These are phyloP conservation scores for Colinus virginianus DNA, from an alignment of 2,113 vertebrate species.

Conservation along the genomic window DNA sequence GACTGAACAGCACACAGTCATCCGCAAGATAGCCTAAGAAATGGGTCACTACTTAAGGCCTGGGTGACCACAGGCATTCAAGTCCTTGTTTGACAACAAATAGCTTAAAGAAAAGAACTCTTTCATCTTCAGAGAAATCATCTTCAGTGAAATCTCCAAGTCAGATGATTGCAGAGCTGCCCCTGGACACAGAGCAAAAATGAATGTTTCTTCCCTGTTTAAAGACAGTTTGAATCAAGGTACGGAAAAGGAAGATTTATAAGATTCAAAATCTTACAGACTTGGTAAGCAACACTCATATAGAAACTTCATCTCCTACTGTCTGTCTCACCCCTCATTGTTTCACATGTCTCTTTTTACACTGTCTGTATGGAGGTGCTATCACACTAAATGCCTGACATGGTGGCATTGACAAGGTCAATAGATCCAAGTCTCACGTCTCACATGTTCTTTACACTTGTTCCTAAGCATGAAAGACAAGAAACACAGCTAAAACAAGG, in stretches of 20 bases:
- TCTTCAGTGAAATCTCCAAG: background rate
- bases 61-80: background rate
- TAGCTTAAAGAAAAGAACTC: conserved; percentile 18
- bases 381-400: accelerated
- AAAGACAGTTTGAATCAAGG: background rate
- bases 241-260: background rate
- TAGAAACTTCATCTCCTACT: background rate
- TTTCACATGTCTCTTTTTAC: background rate
- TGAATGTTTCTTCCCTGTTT: background rate
- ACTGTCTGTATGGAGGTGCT: background rate
- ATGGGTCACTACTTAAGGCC: background rate
- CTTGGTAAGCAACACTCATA: background rate
- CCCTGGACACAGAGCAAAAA: background rate
- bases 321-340: background rate
- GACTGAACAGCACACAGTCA: background rate
- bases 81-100: conserved; percentile 13
- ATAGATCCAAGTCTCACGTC: background rate
- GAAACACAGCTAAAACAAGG: background rate
- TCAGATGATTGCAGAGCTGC: background rate
- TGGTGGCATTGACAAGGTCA: background rate
- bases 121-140: conserved; percentile 16
- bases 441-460: background rate
- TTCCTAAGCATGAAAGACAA: background rate
- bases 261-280: background rate
- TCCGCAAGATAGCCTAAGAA: background rate